Percentiles rank a stretch among this genome's conserved stretches.
These are phyloP conservation scores for Setophaga kirtlandii DNA, from an alignment of 2,113 vertebrate genomes.

Conservation along the genomic window DNA sequence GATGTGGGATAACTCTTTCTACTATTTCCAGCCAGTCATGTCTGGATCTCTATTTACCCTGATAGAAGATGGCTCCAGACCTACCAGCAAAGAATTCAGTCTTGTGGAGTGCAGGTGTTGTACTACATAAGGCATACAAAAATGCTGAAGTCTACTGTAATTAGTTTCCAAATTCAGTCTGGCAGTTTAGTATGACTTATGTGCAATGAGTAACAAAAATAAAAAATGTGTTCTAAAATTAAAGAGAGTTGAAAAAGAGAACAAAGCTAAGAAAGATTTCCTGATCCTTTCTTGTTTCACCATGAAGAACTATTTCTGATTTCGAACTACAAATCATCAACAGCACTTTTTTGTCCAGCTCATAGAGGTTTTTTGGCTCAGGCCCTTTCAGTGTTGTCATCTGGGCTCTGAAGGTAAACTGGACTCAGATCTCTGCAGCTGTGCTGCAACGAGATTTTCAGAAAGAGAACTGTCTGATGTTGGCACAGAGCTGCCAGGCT, in stretches of 20 bases:
- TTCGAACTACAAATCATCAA: neutral
- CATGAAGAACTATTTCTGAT: neutral
- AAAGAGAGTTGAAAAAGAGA: neutral
- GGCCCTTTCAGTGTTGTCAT: neutral
- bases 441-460: neutral
- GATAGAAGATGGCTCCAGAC: neutral
- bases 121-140: neutral
- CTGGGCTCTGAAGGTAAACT: neutral
- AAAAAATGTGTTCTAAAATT: neutral
- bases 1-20: neutral
- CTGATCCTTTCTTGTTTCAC: neutral
- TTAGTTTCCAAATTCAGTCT: neutral
- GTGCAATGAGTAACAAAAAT: neutral
- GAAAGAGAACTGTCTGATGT: neutral
- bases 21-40: neutral
- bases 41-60: slow-evolving; percentile 17
- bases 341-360: neutral
- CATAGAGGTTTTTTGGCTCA: neutral
- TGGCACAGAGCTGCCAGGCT: neutral
- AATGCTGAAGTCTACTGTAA: neutral
- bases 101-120: neutral
- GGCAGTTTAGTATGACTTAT: slow-evolving; percentile 11
- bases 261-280: neutral
- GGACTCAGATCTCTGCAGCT: neutral
- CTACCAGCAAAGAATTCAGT: neutral